phyloP scores from a whole-genome alignment of 2,888 invertebrate species.

The Allolobophora icterica region DNA sequence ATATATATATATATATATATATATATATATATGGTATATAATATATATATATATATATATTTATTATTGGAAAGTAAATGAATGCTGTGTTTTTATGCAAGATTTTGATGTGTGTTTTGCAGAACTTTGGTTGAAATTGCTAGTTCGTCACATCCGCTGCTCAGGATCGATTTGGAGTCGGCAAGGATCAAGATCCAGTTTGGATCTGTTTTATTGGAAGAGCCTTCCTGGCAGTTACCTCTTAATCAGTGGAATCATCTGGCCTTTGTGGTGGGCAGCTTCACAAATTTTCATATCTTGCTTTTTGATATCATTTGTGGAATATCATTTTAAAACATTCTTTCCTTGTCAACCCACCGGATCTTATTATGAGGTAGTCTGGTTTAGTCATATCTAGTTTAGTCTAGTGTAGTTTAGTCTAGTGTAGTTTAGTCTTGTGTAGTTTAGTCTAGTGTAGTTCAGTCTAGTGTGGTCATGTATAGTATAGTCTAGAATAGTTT shows the following conservation, averaged over 20 bases:
- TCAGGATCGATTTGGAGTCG: neutral
- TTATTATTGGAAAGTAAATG: neutral
- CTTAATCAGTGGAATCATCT: neutral
- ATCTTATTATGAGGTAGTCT: too few relatives aligned
- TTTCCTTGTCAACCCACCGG: neutral
- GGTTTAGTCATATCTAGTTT: too few relatives aligned
- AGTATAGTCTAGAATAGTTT: neutral
- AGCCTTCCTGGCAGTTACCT: neutral
- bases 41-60: too few relatives aligned
- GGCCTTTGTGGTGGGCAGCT: neutral
- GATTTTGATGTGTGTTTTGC: neutral
- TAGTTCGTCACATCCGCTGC: constrained; percentile 1
- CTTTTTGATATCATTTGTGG: too few relatives aligned
- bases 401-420: too few relatives aligned
- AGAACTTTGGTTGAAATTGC: constrained; percentile 17
- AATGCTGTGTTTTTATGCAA: neutral
- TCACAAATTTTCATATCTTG: neutral
- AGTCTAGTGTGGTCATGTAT: too few relatives aligned
- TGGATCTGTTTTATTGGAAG: neutral
- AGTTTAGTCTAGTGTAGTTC: neutral
- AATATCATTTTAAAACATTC: neutral
- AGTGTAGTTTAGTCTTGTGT: neutral
- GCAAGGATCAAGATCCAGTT: neutral
- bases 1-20: too few relatives aligned
- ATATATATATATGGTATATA: too few relatives aligned